phyloP scores from a whole-genome alignment of 2,797 vertebrate genomes.

The Sebastes jordani region DNA sequence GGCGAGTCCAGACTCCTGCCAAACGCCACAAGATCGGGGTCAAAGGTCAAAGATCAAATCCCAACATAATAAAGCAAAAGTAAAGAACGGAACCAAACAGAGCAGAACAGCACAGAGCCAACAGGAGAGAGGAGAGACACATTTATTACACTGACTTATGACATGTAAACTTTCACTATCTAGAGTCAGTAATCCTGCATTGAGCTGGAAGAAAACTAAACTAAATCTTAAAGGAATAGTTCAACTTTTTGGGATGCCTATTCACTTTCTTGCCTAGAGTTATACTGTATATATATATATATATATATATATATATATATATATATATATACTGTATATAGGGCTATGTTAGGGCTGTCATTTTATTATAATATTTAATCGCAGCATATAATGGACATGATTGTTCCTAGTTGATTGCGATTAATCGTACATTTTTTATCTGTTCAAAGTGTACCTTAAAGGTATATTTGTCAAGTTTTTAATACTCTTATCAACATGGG shows the following conservation, averaged over 20 bases:
- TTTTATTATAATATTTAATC: too few relatives aligned
- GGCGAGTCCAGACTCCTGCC: slow-evolving; percentile 93
- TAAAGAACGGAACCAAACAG: slow-evolving; percentile 15
- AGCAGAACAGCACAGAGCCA: slow-evolving; percentile 5
- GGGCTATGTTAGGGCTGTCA: too few relatives aligned
- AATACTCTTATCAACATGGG: too few relatives aligned
- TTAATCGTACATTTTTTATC: too few relatives aligned
- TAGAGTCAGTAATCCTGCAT: background rate
- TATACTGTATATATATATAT: too few relatives aligned
- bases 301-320: too few relatives aligned
- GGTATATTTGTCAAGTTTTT: too few relatives aligned
- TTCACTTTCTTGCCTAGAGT: background rate
- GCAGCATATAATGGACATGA: too few relatives aligned
- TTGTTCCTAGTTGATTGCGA: too few relatives aligned
- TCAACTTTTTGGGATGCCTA: background rate
- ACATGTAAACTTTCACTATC: background rate
- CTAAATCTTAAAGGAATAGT: background rate
- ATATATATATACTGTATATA: too few relatives aligned
- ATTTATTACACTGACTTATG: background rate
- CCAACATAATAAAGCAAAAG: slow-evolving; percentile 52
- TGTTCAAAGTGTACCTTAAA: too few relatives aligned
- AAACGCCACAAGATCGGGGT: slow-evolving; percentile 34
- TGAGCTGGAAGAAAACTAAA: background rate
- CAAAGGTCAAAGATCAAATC: slow-evolving; percentile 33
- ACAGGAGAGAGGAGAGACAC: background rate